Conservation (phyloP, 2,113 vertebrate species). For the Motacilla alba region DNA sequence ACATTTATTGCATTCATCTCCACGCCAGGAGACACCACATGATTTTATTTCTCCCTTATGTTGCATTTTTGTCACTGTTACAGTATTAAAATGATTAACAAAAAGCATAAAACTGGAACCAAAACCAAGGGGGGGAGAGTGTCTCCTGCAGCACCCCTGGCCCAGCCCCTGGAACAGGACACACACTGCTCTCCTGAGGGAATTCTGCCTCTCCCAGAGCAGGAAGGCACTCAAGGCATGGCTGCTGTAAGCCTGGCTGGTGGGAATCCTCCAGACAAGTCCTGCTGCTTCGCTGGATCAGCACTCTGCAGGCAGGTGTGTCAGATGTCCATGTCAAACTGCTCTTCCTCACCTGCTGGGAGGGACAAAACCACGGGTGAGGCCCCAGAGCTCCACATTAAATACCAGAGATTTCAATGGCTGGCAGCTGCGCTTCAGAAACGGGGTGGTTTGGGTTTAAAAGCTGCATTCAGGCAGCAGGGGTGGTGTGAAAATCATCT, state of each 20-base stretch:
- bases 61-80: background rate
- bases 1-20: slow-evolving; percentile 4
- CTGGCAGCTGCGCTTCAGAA: background rate
- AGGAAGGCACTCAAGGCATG: slow-evolving; percentile 55
- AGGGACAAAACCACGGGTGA: background rate
- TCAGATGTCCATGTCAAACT: slow-evolving; percentile 87
- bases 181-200: background rate
- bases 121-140: background rate
- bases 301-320: background rate
- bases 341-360: slow-evolving; percentile 74
- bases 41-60: slow-evolving; percentile 47
- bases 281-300: slow-evolving; percentile 9
- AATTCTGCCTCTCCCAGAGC: slow-evolving; percentile 12
- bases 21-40: background rate
- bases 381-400: accelerated
- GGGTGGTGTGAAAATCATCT: background rate
- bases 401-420: accelerated
- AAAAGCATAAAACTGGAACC: slow-evolving; percentile 55
- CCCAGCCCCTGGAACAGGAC: background rate
- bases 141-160: background rate
- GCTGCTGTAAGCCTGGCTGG: slow-evolving; percentile 45
- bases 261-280: slow-evolving; percentile 44
- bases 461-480: background rate
- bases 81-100: slow-evolving; percentile 54
- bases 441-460: accelerated